These are phyloP conservation scores for Lumbricus terrestris DNA, from an alignment of 2,888 invertebrate species.

Conservation along the genomic window DNA sequence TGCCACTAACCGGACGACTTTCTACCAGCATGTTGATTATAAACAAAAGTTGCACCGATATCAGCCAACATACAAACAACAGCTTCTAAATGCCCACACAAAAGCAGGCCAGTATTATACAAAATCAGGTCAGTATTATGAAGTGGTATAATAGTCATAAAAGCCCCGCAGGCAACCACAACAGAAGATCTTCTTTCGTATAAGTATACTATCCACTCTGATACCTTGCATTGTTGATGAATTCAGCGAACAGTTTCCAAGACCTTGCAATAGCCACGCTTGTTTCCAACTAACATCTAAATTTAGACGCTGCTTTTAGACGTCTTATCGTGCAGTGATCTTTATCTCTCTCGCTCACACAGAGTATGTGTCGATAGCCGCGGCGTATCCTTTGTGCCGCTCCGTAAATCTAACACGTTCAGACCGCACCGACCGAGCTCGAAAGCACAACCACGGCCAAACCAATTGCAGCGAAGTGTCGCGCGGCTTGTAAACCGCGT, in stretches of 20 bases:
- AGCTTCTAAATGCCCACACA: background rate
- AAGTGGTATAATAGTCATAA: background rate
- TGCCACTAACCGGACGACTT: background rate
- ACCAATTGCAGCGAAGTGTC: conserved; percentile 3
- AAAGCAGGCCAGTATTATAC: background rate
- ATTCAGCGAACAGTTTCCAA: background rate
- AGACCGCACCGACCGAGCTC: background rate
- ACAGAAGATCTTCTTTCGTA: background rate
- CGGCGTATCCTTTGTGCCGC: background rate
- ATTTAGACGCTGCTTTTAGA: background rate
- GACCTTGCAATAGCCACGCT: background rate
- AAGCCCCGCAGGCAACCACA: background rate
- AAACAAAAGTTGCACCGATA: background rate
- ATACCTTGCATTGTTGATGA: background rate
- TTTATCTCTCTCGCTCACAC: background rate
- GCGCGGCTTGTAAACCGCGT: background rate
- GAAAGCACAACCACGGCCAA: background rate
- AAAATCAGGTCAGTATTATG: background rate
- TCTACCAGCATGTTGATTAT: background rate
- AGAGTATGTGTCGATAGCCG: background rate
- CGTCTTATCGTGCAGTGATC: background rate
- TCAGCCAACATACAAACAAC: background rate
- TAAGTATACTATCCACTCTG: background rate
- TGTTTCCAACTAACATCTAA: background rate
- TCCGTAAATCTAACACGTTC: conserved; percentile 3